phyloP scores from a whole-genome alignment of 2,797 vertebrate genomes.

The Phylloscopus collybita region DNA sequence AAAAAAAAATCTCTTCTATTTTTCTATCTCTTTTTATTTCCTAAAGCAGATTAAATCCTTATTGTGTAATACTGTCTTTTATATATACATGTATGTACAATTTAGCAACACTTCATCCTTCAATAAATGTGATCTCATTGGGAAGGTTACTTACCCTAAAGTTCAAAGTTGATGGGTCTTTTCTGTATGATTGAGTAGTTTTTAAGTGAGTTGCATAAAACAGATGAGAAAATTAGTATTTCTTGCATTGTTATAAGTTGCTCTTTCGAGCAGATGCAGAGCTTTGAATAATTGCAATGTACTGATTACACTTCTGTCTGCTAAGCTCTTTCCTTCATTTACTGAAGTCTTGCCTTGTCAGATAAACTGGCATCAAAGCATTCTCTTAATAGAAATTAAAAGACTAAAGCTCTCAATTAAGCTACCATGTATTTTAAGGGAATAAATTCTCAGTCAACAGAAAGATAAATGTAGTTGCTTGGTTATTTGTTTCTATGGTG shows the following conservation, averaged over 20 bases:
- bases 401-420: slow-evolving; percentile 6
- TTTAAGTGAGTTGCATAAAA: neutral
- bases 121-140: neutral
- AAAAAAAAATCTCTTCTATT: neutral
- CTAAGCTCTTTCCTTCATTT: slow-evolving; percentile 19
- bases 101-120: neutral
- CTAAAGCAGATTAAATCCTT: neutral
- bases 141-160: neutral
- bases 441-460: neutral
- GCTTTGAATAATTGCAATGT: neutral
- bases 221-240: neutral
- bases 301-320: neutral
- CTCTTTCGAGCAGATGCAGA: neutral
- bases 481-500: neutral
- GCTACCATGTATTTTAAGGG: neutral
- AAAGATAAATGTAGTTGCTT: neutral
- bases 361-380: slow-evolving; percentile 35
- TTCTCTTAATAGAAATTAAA: slow-evolving; percentile 39
- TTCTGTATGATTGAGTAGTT: neutral
- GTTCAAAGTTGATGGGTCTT: neutral
- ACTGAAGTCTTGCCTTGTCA: slow-evolving; percentile 2
- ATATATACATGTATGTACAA: neutral
- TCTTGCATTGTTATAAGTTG: neutral
- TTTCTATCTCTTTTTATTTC: neutral
- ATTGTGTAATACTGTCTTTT: neutral